Evolutionary conservation across 2,797 vertebrate genomes (phyloP).

Genomic region (Salmo trutta): DNA sequence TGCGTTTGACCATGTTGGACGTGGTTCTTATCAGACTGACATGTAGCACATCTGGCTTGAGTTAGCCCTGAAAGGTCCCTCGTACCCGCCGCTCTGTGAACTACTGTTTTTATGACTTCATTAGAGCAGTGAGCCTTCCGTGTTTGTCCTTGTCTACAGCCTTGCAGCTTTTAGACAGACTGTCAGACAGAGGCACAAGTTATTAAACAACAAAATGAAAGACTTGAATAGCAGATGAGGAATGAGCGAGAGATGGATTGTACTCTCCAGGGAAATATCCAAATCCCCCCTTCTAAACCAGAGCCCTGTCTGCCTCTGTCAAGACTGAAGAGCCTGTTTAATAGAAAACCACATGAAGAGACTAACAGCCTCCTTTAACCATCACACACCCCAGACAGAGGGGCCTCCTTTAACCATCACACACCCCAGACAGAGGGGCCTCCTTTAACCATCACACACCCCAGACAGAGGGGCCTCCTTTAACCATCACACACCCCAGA

Average conservation of each 20-base stretch:
- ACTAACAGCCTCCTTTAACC: neutral
- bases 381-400: neutral
- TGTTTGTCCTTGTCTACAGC: too few relatives aligned
- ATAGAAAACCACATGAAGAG: neutral
- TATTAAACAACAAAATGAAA: neutral
- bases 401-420: too few relatives aligned
- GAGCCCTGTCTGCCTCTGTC: neutral
- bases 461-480: too few relatives aligned
- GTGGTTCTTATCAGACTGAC: neutral
- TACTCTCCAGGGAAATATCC: neutral
- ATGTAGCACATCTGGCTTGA: conserved; percentile 23
- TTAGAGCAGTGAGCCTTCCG: conserved; percentile 3
- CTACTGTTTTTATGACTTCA: conserved; percentile 26
- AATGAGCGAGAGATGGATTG: neutral
- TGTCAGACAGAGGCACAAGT: neutral
- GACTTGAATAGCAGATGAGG: neutral
- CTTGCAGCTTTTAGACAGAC: neutral
- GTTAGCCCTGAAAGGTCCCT: conserved; percentile 1
- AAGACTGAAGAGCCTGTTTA: neutral
- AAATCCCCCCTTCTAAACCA: neutral
- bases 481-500: too few relatives aligned
- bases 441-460: too few relatives aligned
- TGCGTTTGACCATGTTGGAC: neutral
- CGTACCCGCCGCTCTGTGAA: neutral
- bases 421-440: too few relatives aligned